phyloP scores from a whole-genome alignment of 2,888 invertebrate species.

The Phortica okadai region DNA sequence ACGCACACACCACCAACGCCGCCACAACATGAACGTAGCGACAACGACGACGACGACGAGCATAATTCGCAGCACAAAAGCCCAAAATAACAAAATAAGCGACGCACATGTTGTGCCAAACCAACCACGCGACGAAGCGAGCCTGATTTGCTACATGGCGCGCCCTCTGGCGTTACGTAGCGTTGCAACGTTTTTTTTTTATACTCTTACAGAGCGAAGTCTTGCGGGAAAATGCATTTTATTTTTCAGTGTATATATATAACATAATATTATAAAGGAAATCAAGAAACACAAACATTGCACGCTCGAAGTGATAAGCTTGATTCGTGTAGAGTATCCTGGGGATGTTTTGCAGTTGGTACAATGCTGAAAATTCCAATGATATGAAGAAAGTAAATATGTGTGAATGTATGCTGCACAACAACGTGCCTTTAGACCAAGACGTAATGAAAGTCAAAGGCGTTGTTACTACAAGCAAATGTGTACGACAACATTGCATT shows the following conservation, averaged over 20 bases:
- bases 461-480: background rate
- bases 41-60: conserved; percentile 11
- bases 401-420: background rate
- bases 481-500: background rate
- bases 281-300: conserved; percentile 26
- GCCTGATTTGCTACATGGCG: background rate
- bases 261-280: conserved; percentile 22
- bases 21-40: conserved; percentile 10
- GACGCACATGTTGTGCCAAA: conserved; percentile 21
- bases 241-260: conserved; percentile 8
- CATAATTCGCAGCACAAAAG: conserved; percentile 24
- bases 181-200: background rate
- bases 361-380: background rate
- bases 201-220: background rate
- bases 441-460: background rate
- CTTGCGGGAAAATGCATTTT: background rate
- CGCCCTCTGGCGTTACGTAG: background rate
- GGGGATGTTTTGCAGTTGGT: background rate
- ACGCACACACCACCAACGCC: background rate
- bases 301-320: conserved; percentile 17
- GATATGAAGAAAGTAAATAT: background rate
- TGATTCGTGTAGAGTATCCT: no score
- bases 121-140: conserved; percentile 2
- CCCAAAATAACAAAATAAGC: conserved; percentile 11
- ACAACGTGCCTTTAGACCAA: background rate